Base-by-base conservation (phyloP, 2,113 vertebrate species). In the Hemiscyllium ocellatum region DNA sequence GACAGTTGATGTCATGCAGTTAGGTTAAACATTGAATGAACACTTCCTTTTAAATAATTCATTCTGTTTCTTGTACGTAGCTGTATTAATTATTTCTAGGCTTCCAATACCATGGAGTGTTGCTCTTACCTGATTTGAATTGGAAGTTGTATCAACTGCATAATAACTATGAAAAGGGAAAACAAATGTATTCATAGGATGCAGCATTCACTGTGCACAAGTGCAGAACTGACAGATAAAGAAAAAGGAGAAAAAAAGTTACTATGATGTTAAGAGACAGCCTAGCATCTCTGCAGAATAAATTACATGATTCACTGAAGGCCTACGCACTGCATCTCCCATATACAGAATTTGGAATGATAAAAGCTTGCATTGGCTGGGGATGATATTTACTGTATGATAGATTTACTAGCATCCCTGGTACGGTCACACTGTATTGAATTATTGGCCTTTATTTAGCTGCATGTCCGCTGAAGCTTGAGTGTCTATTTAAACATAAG, bases 311-410 rank as follows among this genome's bases (percentile, higher is more conserved):
- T 98, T 98, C 96, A 4, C 96, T 98, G 98, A 98, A 98, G 97
- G 97, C 97, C 96, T 97, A 96, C 97, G 97, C 97, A 98, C 97
- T 96, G 96, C 97, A 97, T 52, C 96, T 98, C 97, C 97, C 97
- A 96, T 97, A 98, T 97, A 97, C 97, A 97, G 47, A 98, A 98
- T 98, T 97, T 98, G 98, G 97, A 98, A 98, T 98, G 98, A 98
- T 98, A 98, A 98, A 98, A 98, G 98, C 97, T 98, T 98, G 97
- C 97, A 97, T 97, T 98, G 98, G 97, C 97, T 98, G 97, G 97
- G 98, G 97, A 98, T 98, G 97, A 98, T 98, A 98, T 98, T 98
- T 98, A 98, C 97, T 97, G 97, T 97, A 97, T 98, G 98, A 98
- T 98, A 97, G 98, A 98, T 98, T 98, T 98, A 98, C 98, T 98